These are phyloP conservation scores for Macquaria australasica DNA, from an alignment of 2,113 vertebrate species.

Conservation along the genomic window DNA sequence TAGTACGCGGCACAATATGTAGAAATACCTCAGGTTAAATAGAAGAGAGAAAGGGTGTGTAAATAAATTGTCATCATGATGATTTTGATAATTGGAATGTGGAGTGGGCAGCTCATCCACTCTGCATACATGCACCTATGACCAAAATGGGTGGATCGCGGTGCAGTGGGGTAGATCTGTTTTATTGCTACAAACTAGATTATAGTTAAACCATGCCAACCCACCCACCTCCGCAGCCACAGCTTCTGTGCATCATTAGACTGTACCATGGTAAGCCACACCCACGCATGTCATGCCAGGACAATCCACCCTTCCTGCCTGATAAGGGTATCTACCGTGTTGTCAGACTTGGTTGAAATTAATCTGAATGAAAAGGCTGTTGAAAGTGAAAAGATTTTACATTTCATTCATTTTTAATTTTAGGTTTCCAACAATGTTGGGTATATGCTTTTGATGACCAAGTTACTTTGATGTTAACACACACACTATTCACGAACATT, in stretches of 20 bases:
- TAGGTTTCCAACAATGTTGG: neutral
- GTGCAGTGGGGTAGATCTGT: neutral
- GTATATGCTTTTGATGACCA: neutral
- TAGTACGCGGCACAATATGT: neutral
- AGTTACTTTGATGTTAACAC: neutral
- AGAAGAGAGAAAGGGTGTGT: slow-evolving; percentile 4
- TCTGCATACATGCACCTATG: slow-evolving; percentile 4
- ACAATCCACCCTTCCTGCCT: slow-evolving; percentile 12
- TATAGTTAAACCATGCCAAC: slow-evolving; percentile 19
- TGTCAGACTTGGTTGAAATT: neutral
- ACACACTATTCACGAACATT: neutral
- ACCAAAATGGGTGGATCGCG: slow-evolving; percentile 11
- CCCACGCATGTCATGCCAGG: slow-evolving; percentile 22
- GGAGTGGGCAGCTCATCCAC: neutral
- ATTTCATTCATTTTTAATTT: neutral
- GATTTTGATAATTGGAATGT: slow-evolving; percentile 30
- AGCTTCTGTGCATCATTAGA: neutral
- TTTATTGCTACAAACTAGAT: slow-evolving; percentile 15
- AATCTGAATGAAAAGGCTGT: neutral
- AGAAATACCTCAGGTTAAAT: neutral
- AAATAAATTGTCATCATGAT: neutral
- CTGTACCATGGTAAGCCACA: slow-evolving; percentile 20
- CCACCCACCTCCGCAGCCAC: slow-evolving; percentile 7
- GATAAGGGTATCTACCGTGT: neutral
- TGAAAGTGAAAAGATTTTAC: neutral